Percentiles rank a stretch among this genome's conserved stretches.
Evolutionary conservation across 2,888 invertebrate species (phyloP).

Genomic region (Cephus rjabovi): DNA sequence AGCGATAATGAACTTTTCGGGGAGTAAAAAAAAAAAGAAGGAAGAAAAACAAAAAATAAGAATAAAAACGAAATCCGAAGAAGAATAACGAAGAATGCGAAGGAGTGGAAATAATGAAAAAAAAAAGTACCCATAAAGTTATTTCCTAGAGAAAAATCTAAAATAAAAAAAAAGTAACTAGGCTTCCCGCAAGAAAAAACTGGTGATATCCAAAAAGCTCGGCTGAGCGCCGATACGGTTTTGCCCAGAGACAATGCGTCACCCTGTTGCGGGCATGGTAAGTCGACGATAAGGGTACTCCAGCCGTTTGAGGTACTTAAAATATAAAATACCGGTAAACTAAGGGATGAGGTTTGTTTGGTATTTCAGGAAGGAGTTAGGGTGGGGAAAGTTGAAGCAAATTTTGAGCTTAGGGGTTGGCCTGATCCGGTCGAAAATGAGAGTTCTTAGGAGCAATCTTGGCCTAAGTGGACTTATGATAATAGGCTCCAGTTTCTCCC

Average conservation of each 20-base stretch:
- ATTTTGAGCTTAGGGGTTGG: background rate
- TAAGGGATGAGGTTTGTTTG: background rate
- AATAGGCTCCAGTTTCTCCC: conserved; percentile 29
- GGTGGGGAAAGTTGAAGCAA: background rate
- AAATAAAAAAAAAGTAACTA: background rate
- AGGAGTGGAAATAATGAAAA: background rate
- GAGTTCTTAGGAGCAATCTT: conserved; percentile 36
- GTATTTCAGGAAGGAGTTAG: background rate
- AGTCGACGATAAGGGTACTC: background rate
- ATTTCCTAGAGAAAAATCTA: background rate
- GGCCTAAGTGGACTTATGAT: conserved; percentile 39
- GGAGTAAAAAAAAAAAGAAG: background rate
- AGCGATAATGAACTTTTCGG: background rate
- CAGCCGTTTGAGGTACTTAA: background rate
- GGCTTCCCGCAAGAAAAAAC: background rate
- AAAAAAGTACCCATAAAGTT: background rate
- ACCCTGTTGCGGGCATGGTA: background rate
- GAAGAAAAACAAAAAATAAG: background rate
- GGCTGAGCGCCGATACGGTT: background rate
- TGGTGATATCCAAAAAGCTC: background rate
- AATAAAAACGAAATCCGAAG: background rate
- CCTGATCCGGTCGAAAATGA: conserved; percentile 30
- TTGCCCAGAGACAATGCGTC: background rate
- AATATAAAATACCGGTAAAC: background rate
- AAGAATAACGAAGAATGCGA: background rate